Evolutionary conservation across 2,888 invertebrate species (phyloP).

Genomic region (Choreutis nemorana): DNA sequence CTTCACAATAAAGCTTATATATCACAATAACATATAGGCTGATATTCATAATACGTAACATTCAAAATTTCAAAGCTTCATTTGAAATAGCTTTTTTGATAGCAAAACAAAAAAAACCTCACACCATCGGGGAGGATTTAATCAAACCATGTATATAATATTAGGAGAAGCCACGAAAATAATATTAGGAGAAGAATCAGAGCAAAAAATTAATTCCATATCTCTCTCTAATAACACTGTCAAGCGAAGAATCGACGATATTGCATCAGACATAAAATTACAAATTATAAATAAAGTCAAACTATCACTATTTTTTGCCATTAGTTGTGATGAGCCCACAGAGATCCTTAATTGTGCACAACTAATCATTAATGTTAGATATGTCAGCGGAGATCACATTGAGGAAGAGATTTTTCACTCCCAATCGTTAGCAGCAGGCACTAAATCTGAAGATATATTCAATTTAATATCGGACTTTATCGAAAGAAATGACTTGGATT

Average conservation of each 20-base stretch:
- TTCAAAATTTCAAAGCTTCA: conserved; percentile 1
- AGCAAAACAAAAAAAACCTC: conserved; percentile 13
- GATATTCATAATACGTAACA: too few species aligned
- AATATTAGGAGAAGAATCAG: conserved; percentile 9
- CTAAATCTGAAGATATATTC: conserved; percentile 11
- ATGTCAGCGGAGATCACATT: conserved; percentile 2
- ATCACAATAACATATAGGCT: too few species aligned
- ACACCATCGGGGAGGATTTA: conserved; percentile 9
- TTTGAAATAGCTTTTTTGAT: conserved; percentile 5
- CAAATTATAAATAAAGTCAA: conserved; percentile 4
- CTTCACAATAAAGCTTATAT: too few species aligned
- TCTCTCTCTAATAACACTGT: conserved; percentile 11
- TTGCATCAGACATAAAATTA: conserved; percentile 9
- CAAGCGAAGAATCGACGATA: conserved; percentile 11
- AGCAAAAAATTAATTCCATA: conserved; percentile 10
- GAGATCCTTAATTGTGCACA: conserved; percentile 8
- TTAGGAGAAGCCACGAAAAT: too few species aligned
- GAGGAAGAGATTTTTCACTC: conserved; percentile 12
- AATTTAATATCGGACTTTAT: conserved; percentile 4
- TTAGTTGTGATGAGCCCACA: conserved; percentile 11
- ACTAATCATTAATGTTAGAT: not conserved
- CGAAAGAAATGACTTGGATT: conserved; percentile 7
- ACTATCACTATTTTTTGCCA: conserved; percentile 5
- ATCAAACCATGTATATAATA: too few species aligned
- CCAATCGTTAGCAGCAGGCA: conserved; percentile 8